Conservation (phyloP, 2,113 vertebrate species). For the Enhydra lutris region DNA sequence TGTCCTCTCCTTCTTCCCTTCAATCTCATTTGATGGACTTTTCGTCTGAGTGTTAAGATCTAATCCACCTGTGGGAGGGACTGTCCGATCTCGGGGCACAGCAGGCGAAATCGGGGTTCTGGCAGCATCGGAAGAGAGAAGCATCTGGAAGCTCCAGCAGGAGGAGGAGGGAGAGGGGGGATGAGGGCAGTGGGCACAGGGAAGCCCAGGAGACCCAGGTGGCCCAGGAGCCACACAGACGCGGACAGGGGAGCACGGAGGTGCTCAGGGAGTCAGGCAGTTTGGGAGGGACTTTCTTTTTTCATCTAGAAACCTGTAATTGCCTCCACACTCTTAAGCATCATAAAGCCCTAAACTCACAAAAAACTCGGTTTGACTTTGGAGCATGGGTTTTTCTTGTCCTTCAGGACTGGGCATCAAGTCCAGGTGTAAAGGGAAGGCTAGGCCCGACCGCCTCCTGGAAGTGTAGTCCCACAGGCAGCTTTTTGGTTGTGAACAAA, state of each 20-base stretch:
- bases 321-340: background rate
- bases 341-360: background rate
- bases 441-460: background rate
- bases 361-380: background rate
- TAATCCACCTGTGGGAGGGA: background rate
- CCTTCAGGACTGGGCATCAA: background rate
- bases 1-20: background rate
- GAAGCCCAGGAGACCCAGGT: background rate
- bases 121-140: background rate
- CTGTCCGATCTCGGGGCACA: background rate
- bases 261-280: background rate
- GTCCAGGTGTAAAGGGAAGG: background rate
- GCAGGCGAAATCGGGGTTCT: background rate
- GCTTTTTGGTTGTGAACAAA: too few species aligned
- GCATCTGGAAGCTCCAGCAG: background rate
- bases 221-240: accelerated
- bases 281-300: background rate
- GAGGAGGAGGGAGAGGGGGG: accelerated
- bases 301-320: background rate
- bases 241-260: background rate
- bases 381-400: background rate
- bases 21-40: background rate
- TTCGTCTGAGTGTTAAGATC: background rate
- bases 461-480: background rate
- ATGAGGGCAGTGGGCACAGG: accelerated